Percentiles rank a stretch among this genome's conserved stretches.
phyloP scores from a whole-genome alignment of 1,140 invertebrate genomes.

The Laupala kohalensis region DNA sequence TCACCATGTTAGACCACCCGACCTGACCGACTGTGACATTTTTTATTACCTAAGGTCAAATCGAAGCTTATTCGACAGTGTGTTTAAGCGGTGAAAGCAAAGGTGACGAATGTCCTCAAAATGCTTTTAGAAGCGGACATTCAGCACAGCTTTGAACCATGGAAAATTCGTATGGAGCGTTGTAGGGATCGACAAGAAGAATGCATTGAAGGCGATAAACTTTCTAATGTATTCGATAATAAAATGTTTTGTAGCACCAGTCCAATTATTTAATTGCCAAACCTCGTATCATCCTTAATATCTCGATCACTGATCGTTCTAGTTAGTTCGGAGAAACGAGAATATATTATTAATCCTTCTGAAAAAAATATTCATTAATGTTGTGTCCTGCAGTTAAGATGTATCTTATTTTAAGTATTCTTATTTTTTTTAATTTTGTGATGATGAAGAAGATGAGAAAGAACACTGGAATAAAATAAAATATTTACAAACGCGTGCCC shows the following conservation, averaged over 20 bases:
- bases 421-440: no score
- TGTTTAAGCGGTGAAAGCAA: slow-evolving; percentile 16
- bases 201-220: neutral
- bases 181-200: slow-evolving; percentile 10
- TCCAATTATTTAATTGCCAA: neutral
- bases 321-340: no score
- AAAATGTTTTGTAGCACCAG: slow-evolving; percentile 26
- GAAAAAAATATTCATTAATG: no score
- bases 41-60: neutral
- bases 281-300: no score
- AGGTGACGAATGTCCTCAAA: slow-evolving; percentile 14
- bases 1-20: slow-evolving; percentile 16
- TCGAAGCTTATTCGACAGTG: slow-evolving; percentile 14
- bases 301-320: no score
- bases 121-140: slow-evolving; percentile 16
- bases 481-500: no score
- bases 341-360: no score
- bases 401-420: no score
- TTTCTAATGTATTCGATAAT: slow-evolving; percentile 1
- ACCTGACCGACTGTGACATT: slow-evolving; percentile 12
- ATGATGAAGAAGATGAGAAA: no score
- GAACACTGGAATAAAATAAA: no score
- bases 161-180: slow-evolving; percentile 16
- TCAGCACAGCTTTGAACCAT: slow-evolving; percentile 13
- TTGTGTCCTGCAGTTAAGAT: no score